These are phyloP conservation scores for Chaetogeoica ovagalla DNA, from an alignment of 2,888 invertebrate genomes.

Conservation along the genomic window DNA sequence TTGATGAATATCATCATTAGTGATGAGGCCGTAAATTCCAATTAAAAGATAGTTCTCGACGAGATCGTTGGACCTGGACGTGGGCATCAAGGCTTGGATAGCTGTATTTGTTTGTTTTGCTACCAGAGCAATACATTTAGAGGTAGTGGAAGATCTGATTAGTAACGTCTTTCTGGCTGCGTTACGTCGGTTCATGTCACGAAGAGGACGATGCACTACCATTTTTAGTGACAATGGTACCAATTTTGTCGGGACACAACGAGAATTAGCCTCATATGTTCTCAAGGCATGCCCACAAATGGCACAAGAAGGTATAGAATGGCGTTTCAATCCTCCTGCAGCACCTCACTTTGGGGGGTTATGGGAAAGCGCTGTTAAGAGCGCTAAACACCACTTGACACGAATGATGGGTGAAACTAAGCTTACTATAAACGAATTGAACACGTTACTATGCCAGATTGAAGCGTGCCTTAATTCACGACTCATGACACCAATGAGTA, in stretches of 20 bases:
- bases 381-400: background rate
- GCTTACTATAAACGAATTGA: background rate
- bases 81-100: background rate
- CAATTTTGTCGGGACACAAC: background rate
- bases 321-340: background rate
- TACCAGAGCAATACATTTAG: background rate
- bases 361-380: slow-evolving; percentile 31
- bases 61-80: too few species aligned
- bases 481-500: background rate
- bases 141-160: background rate
- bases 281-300: background rate
- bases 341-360: slow-evolving; percentile 22
- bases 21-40: too few species aligned
- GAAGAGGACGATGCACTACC: background rate
- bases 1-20: too few species aligned
- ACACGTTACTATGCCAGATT: slow-evolving; percentile 6
- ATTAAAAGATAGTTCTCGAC: too few species aligned
- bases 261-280: background rate
- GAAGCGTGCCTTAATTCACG: slow-evolving; percentile 32
- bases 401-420: background rate
- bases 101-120: background rate
- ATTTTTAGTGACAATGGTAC: background rate
- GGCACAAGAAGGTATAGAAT: background rate
- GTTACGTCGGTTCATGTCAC: background rate
- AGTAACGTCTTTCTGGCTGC: background rate